Base-by-base conservation (phyloP, 2,113 vertebrate genomes). In the Petaurus breviceps region DNA sequence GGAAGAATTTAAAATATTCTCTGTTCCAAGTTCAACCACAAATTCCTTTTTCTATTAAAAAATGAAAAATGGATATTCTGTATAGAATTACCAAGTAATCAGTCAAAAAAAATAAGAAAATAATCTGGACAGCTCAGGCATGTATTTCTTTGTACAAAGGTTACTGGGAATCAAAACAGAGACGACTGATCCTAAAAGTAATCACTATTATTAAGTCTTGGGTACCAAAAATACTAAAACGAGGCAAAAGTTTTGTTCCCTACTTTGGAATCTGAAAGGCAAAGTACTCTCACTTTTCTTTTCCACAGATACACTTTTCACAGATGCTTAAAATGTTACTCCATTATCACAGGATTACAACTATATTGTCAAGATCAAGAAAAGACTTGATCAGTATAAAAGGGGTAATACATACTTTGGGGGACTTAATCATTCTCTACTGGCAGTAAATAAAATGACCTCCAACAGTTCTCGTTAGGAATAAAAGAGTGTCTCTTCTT, bases 1-100 rank as follows among this genome's bases (percentile, higher is more conserved):
- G 90, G 92, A 96, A 96, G 31, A 94, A 96, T 47, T 94, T 92
- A 96, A 96, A 91, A 90, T 96, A 95, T 77, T 43, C 43, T 53
- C 49, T 77, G 22, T 51, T 93, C 2, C 26, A 93, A 93, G 49
- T 84, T 92, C 37, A 95, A 94, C 91, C 43, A 91, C 47, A 96
- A 96, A 94, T 91, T 55, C 1, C 28, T 55, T 25, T 94, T 90
- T 31, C 54, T 55, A 55, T 24, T 49, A 90, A 93, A 95, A 95
- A 93, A 54, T 37, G 52, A 50, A 91, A 93, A n/a, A 23, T 95
- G 77, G 92, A 89, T 14, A 77, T 51, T 93, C 49, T 94, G 25
- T 28, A 92, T 0, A 90, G 10, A 25, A 24, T 54, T n/a, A 43
- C 50, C 51, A 46, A 68, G 96, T 92, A 77, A 43, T 16, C 10